These are phyloP conservation scores for Temnothorax nylanderi DNA, from an alignment of 1,140 invertebrate species.

Conservation along the genomic window DNA sequence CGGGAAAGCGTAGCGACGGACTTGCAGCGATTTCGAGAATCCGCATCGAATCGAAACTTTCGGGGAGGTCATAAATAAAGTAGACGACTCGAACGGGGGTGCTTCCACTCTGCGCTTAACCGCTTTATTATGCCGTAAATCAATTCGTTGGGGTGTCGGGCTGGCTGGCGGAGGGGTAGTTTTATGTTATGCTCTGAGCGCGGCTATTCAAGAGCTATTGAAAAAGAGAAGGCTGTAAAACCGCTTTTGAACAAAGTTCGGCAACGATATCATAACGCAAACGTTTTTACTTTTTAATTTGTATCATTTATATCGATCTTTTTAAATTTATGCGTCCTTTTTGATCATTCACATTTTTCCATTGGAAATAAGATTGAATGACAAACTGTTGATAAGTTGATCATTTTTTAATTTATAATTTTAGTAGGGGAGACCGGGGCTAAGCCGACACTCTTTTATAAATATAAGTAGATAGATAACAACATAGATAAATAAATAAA, in stretches of 20 bases:
- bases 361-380: background rate
- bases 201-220: conserved; percentile 31
- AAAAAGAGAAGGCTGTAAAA: background rate
- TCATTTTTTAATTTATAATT: background rate
- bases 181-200: background rate
- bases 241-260: background rate
- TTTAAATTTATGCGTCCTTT: background rate
- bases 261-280: background rate
- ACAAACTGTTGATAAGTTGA: background rate
- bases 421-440: too few relatives aligned
- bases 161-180: conserved; percentile 14
- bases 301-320: background rate
- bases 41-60: conserved; percentile 76
- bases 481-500: background rate
- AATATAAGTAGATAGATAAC: background rate
- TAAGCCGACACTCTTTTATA: background rate
- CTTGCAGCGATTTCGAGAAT: conserved; percentile 59
- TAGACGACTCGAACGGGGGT: conserved; percentile 53
- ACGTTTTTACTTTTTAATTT: background rate
- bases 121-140: conserved; percentile 79
- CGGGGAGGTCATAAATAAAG: conserved; percentile 76
- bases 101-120: conserved; percentile 73
- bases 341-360: background rate
- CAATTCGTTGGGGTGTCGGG: conserved; percentile 53
- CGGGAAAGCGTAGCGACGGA: conserved; percentile 30